Percentiles rank a stretch among this genome's conserved stretches.
These are phyloP conservation scores for Mormyrus proboscirostris DNA, from an alignment of 2,797 vertebrate genomes.

Conservation along the genomic window DNA sequence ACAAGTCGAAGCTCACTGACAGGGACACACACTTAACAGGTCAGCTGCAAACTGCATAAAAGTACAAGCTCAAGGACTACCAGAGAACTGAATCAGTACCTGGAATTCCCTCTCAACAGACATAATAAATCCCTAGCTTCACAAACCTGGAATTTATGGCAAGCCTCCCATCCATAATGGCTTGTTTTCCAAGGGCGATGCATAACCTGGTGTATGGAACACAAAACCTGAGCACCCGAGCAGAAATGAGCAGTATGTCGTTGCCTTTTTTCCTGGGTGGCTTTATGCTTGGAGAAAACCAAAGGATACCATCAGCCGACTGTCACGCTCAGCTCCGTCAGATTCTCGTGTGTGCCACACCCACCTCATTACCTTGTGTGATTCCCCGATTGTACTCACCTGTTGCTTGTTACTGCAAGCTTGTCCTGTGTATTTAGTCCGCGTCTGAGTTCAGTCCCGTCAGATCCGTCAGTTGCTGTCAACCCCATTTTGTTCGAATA, in stretches of 20 bases:
- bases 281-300: neutral
- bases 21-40: neutral
- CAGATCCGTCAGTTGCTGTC: too few relatives aligned
- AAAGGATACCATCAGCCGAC: neutral
- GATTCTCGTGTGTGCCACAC: too few relatives aligned
- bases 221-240: neutral
- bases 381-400: too few relatives aligned
- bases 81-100: neutral
- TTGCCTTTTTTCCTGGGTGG: neutral
- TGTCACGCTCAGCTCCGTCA: too few relatives aligned
- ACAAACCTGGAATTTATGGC: neutral
- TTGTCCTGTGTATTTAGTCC: too few relatives aligned
- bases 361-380: too few relatives aligned
- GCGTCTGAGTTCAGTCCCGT: too few relatives aligned
- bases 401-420: too few relatives aligned
- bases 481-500: too few relatives aligned
- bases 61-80: neutral
- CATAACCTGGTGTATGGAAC: neutral
- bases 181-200: neutral
- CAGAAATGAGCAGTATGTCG: neutral
- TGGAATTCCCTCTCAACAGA: neutral
- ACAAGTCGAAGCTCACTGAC: neutral
- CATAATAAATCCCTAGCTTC: neutral
- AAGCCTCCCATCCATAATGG: neutral
- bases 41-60: neutral